Evolutionary conservation across 2,888 invertebrate species (phyloP), one percentile per base, ranked within the genome.

Genomic region (Drosophila nr. perissopoda): DNA sequence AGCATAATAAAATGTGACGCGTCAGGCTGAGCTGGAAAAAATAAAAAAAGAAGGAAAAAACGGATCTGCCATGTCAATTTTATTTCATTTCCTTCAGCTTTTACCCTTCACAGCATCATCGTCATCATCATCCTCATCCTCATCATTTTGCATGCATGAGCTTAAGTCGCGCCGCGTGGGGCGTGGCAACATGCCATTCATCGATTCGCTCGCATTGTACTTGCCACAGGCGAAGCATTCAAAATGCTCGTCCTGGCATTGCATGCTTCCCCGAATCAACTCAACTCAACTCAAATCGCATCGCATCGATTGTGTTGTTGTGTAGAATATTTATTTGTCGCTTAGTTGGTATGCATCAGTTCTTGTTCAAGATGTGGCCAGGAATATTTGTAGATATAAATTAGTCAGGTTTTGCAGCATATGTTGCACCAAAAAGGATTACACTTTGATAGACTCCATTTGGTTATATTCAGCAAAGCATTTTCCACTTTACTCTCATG

Each of bases 41-140:
- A 2, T 6, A 18, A 38, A 36, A 21, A 13, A 45, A 31, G 31
- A 31, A 31, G 10, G 31, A 4, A 40, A 52, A 60, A 73, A 72
- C 69, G 76, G 79, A 48, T 73, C 69, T 38, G 27, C 71, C 66
- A 61, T 84, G 79, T 89, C 89, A 79, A 62, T 82, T 86, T 69
- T 56, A 86, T 75, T 83, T 69, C 68, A 67, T 78, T 69, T 78
- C 67, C 67, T 51, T 54, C 54, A 53, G 25, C 51, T 59, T n/a
- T 51, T 8, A 11, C 52, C 34, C 33, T n/a, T 54, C 25, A 6
- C 54, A n/a, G 36, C 54, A 27, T 62, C 49, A 61, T 65, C 53
- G 1, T 34, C 34, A 25, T 65, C 65, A 29, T 48, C 36, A 66
- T 56, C 72, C 56, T 71, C 33, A 70, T 57, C 59, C 56, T 71